Conservation (phyloP, 1,140 invertebrate species). For the Diorhabda carinulata region DNA sequence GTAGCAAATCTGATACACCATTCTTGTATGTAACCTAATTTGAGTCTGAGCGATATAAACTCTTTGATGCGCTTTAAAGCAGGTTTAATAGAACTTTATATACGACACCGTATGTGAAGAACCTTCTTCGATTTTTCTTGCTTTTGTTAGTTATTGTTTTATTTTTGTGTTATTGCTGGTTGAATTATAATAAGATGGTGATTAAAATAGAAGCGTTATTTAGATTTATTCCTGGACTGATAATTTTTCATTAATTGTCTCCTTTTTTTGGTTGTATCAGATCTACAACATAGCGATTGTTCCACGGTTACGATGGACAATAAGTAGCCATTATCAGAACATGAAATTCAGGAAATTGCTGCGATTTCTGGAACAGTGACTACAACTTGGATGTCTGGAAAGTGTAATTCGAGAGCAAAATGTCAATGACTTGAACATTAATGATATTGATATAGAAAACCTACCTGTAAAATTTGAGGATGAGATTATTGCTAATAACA, state of each 20-base stretch:
- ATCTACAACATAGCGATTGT: no score
- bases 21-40: not conserved
- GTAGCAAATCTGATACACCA: not conserved
- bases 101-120: not conserved
- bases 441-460: not conserved
- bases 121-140: not conserved
- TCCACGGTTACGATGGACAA: no score
- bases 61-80: not conserved
- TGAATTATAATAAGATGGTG: no score
- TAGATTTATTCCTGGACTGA: no score
- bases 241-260: no score
- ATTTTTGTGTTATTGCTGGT: no score
- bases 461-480: not conserved
- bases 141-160: no score
- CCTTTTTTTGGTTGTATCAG: no score
- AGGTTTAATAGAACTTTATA: not conserved
- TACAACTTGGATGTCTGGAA: not conserved
- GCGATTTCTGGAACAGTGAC: not conserved
- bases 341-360: no score
- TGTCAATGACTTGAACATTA: not conserved
- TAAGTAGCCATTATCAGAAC: no score
- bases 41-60: not conserved
- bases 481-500: not conserved
- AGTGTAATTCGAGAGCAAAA: not conserved
- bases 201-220: no score